phyloP scores from a whole-genome alignment of 92 coral and sea anemone species.

The Phenganax subtilis region DNA sequence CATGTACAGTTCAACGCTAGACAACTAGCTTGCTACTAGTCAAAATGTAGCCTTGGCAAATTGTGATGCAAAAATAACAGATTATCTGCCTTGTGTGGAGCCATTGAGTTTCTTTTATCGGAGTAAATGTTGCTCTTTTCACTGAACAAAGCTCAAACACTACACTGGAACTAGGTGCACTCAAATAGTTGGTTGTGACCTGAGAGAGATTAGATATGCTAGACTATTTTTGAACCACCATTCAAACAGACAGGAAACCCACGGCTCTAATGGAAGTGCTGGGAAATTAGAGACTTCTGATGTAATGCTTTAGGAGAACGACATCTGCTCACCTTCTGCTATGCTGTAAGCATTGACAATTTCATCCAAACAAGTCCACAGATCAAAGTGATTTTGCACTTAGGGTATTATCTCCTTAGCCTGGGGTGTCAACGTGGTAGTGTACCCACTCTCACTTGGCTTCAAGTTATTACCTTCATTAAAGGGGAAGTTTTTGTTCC shows the following conservation, averaged over 20 bases:
- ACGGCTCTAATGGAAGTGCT: slow-evolving; percentile 3
- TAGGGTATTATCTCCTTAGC: neutral
- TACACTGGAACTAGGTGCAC: slow-evolving; percentile 11
- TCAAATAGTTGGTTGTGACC: slow-evolving; percentile 10
- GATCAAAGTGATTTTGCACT: neutral
- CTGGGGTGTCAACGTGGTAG: no score
- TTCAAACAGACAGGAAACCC: neutral
- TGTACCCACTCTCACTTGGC: no score
- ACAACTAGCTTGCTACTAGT: neutral
- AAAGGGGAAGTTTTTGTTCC: no score
- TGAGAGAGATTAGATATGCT: neutral
- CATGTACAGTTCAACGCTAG: no score
- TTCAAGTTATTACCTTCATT: no score
- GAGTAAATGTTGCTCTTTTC: slow-evolving; percentile 19
- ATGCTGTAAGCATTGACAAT: neutral
- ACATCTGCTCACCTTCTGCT: no score
- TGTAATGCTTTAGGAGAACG: no score
- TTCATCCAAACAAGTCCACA: slow-evolving; percentile 7
- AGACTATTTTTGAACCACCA: neutral
- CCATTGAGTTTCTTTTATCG: neutral
- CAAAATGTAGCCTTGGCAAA: slow-evolving; percentile 12
- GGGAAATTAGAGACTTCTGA: neutral
- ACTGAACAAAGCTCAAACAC: slow-evolving; percentile 12
- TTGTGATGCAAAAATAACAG: neutral
- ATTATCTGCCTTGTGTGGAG: neutral